Evolutionary conservation across 2,888 invertebrate species (phyloP).

Genomic region (Oligia strigilis): DNA sequence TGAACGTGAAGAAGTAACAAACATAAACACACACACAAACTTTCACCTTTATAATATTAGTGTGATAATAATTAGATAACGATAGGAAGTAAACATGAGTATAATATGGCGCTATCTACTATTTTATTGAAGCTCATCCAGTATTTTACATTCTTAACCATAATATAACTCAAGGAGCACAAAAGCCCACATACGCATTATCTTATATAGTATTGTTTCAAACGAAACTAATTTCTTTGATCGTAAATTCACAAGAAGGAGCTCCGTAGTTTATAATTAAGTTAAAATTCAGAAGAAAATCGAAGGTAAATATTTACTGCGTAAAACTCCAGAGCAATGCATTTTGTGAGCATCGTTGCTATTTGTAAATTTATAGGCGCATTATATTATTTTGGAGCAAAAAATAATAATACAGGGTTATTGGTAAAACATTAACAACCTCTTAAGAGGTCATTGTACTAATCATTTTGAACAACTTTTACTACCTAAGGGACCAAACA

Average conservation of each 20-base stretch:
- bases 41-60: no score
- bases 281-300: not conserved
- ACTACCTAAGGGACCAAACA: no score
- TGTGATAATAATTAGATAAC: no score
- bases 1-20: no score
- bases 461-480: no score
- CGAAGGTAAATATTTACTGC: not conserved
- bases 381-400: not conserved
- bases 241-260: constrained; percentile 38
- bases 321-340: constrained; percentile 26
- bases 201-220: constrained; percentile 78
- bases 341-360: constrained; percentile 32
- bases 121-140: constrained; percentile 43
- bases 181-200: constrained; percentile 76
- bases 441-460: no score
- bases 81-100: not conserved
- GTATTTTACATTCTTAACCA: constrained; percentile 26
- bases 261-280: constrained; percentile 9
- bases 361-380: constrained; percentile 39
- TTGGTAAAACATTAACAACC: no score
- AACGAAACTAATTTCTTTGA: constrained; percentile 68
- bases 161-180: constrained; percentile 66
- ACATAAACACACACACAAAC: no score
- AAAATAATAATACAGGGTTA: not conserved
- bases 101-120: no score